Percentiles rank a stretch among this genome's conserved stretches.
These are phyloP conservation scores for Epirrhoe tristata DNA, from an alignment of 2,888 invertebrate species.

Conservation along the genomic window DNA sequence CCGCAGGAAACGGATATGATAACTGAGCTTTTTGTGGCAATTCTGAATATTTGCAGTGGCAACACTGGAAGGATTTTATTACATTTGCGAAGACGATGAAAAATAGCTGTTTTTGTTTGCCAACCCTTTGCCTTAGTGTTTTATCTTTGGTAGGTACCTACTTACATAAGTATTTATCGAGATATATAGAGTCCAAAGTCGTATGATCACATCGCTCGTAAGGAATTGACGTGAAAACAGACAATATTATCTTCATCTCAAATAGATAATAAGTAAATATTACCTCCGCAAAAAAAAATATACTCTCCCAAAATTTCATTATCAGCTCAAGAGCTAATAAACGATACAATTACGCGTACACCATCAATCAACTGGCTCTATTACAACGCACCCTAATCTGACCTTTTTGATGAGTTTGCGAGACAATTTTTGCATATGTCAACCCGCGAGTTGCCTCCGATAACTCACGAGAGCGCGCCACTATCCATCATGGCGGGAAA, in stretches of 20 bases:
- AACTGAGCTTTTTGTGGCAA: constrained; percentile 59
- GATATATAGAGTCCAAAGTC: too few relatives aligned
- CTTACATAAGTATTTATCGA: too few relatives aligned
- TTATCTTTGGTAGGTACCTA: not conserved
- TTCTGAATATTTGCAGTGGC: constrained; percentile 51
- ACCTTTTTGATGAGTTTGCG: constrained; percentile 78
- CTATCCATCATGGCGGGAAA: constrained; percentile 82
- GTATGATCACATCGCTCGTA: too few relatives aligned
- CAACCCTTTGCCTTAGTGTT: not conserved
- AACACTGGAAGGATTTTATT: constrained; percentile 38
- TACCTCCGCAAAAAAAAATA: not conserved
- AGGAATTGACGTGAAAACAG: not conserved
- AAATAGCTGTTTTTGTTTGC: constrained; percentile 15
- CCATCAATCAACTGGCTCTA: constrained; percentile 63
- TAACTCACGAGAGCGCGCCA: constrained; percentile 71
- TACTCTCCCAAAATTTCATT: constrained; percentile 29
- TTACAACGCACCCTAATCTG: constrained; percentile 66
- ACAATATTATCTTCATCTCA: not conserved
- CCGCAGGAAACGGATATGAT: constrained; percentile 65
- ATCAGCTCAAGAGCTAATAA: constrained; percentile 42
- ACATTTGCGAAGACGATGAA: constrained; percentile 23
- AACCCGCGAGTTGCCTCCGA: constrained; percentile 70
- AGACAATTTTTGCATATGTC: constrained; percentile 85
- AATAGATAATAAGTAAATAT: not conserved
- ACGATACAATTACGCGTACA: constrained; percentile 43